A percentile compares a stretch with the other conserved stretches of the same genome.
These are phyloP conservation scores for Mormyrops attenuatus DNA, from an alignment of 2,797 vertebrate genomes.

Conservation along the genomic window DNA sequence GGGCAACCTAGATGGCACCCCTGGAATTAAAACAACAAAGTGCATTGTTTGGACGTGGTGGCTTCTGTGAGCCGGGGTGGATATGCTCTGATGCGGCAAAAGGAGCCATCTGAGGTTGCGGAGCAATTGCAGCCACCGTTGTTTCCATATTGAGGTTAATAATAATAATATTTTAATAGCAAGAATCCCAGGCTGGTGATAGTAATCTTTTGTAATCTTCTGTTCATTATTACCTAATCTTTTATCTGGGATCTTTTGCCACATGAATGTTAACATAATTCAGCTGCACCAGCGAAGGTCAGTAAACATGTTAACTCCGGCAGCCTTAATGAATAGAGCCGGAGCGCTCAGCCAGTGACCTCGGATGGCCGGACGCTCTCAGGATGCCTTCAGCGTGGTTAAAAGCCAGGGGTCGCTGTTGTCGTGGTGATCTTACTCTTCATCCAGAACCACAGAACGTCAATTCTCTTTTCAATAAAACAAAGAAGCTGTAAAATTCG, in stretches of 20 bases:
- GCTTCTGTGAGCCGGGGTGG: neutral
- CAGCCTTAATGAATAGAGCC: neutral
- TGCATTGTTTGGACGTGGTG: neutral
- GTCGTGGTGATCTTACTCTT: neutral
- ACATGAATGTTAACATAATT: neutral
- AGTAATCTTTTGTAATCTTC: neutral
- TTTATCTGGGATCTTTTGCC: neutral
- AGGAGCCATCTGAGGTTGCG: neutral
- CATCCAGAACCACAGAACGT: neutral
- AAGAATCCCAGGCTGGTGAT: neutral
- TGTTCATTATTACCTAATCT: neutral
- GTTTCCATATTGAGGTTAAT: neutral
- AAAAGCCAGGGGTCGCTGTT: neutral
- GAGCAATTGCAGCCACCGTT: neutral
- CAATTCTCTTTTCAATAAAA: neutral
- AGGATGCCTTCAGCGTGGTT: neutral
- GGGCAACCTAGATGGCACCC: neutral
- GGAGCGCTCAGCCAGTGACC: neutral
- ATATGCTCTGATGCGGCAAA: neutral
- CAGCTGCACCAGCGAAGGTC: neutral
- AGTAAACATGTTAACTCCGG: neutral
- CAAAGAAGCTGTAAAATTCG: neutral
- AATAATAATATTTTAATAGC: neutral
- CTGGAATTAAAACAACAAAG: neutral
- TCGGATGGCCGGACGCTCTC: neutral